These are phyloP conservation scores for Sesamia nonagrioides DNA, from an alignment of 1,140 invertebrate species.

Conservation along the genomic window DNA sequence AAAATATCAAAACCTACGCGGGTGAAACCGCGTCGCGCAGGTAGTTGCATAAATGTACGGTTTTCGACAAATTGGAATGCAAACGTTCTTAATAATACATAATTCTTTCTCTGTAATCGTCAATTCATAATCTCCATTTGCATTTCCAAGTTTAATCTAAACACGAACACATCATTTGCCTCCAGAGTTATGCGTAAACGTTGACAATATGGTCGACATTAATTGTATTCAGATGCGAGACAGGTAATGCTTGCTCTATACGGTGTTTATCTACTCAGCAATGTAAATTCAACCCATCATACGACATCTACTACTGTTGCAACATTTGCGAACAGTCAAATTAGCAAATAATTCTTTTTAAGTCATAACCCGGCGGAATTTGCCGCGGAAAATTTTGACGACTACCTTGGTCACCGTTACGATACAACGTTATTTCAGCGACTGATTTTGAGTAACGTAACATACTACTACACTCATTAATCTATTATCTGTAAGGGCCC, in stretches of 20 bases:
- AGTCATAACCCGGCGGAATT: neutral
- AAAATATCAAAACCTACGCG: no score
- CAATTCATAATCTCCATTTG: neutral
- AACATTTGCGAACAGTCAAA: neutral
- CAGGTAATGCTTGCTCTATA: slow-evolving; percentile 14
- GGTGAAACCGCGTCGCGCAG: no score
- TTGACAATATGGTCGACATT: slow-evolving; percentile 4
- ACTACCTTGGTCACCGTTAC: no score
- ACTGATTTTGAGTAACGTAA: no score
- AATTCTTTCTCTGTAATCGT: no score
- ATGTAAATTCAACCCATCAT: neutral
- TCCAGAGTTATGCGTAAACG: neutral
- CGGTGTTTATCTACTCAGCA: slow-evolving; percentile 14
- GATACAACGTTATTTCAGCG: no score
- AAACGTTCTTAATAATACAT: no score
- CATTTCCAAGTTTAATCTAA: neutral
- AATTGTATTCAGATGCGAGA: slow-evolving; percentile 28
- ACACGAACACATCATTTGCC: neutral
- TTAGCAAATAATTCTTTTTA: neutral
- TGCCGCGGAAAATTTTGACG: neutral
- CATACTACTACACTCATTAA: no score
- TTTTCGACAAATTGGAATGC: no score
- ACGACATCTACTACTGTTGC: neutral
- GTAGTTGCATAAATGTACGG: no score
- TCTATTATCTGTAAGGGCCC: no score